phyloP scores from a whole-genome alignment of 2,888 invertebrate species.

The Dicyrtoma fusca region DNA sequence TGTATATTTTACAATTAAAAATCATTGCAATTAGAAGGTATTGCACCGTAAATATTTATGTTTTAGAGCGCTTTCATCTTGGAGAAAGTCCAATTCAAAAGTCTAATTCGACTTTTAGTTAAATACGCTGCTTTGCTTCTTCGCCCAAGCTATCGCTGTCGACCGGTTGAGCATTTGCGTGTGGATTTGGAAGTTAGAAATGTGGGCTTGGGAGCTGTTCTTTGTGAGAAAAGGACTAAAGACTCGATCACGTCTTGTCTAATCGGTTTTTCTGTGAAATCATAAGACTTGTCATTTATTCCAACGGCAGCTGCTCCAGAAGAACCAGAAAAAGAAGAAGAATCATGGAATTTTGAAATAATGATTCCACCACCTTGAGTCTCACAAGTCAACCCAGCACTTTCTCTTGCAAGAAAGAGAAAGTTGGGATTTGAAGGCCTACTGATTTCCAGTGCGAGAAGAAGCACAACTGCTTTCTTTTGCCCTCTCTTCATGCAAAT shows the following conservation, averaged over 20 bases:
- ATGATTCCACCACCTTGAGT: constrained; percentile 21
- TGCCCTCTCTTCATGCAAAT: not conserved
- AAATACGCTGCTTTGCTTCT: no score
- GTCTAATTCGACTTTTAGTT: no score
- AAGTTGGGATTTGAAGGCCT: not conserved
- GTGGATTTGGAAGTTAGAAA: no score
- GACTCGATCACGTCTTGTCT: constrained; percentile 6
- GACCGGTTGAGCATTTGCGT: not conserved
- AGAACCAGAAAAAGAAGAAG: not conserved
- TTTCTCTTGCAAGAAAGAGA: not conserved
- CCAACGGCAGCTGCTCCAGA: constrained; percentile 22
- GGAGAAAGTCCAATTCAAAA: no score
- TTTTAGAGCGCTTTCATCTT: no score
- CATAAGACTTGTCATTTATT: constrained; percentile 26
- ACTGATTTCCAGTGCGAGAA: no score
- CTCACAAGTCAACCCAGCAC: not conserved
- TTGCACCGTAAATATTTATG: no score
- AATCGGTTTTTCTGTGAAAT: constrained; percentile 21
- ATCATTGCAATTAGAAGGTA: no score
- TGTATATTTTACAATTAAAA: no score
- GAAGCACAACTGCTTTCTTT: not conserved
- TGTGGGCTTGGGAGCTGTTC: no score
- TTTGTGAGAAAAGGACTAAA: not conserved
- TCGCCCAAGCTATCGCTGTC: not conserved
- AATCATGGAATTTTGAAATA: constrained; percentile 22